Evolutionary conservation across 2,113 vertebrate species (phyloP), one percentile per base, ranked within the genome.

Genomic region (Heliornis fulica): DNA sequence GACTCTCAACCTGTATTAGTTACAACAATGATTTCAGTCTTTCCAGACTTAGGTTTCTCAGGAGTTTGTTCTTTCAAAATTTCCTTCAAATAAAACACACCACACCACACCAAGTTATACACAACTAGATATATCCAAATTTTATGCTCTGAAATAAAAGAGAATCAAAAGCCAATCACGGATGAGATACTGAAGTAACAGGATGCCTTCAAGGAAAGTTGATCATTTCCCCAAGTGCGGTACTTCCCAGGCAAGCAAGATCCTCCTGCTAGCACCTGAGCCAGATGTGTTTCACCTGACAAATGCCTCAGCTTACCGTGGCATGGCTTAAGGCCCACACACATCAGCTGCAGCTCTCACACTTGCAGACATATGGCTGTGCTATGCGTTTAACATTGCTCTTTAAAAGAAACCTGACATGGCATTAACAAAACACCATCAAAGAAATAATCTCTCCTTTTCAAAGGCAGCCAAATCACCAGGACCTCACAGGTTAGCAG

Each of bases 261-360:
- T 15, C 13, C 36, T 40, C 65, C 82, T 46, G 66, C 43, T 20
- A n/a, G 4, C 15, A 53, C 31, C 50, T 0, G 0, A 71, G 21
- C 20, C 11, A 0, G 2, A 50, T 14, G 14, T 12, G 17, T 14
- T 38, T 19, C 54, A 43, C 11, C 1, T 13, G 22, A 36, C 11
- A 19, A 77, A 31, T 15, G 26, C 9, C 46, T 28, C 6, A 22
- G 50, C 32, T 48, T 36, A 11, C 4, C 38, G 34, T 5, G 11
- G 36, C 45, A 54, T 14, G 10, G 40, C 46, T 59, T 8, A 14
- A 36, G 29, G 29, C n/a, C 32, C 50, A 25, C 32, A 48, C 13
- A 2, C 31, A 31, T 1, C 36, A 36, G 16, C 25, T 14, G 7
- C 3, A 23, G 54, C 9, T 20, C 60, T 87, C 45, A 7, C 18